Percentiles rank a stretch among this genome's conserved stretches.
These are phyloP conservation scores for Zaprionus vittiger DNA, from an alignment of 1,140 invertebrate species.

Conservation along the genomic window DNA sequence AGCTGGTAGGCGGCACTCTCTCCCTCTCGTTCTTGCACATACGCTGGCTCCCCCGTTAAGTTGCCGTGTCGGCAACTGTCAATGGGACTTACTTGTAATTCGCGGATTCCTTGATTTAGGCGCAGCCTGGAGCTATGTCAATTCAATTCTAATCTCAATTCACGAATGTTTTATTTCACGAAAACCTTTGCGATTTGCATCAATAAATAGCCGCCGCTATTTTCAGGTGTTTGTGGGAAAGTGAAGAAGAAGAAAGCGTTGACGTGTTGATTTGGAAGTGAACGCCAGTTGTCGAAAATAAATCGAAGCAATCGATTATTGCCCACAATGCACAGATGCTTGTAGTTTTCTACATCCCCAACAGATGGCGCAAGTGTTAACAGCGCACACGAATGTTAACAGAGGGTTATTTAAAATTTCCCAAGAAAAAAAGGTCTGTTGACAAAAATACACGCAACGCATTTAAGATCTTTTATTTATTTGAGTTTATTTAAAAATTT, in stretches of 20 bases:
- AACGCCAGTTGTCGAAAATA: conserved; percentile 38
- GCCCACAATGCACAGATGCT: conserved; percentile 7
- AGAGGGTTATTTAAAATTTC: not conserved
- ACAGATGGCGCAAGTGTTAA: conserved; percentile 34
- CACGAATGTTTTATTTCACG: conserved; percentile 39
- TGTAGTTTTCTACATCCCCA: too few species aligned
- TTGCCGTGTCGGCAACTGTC: not conserved
- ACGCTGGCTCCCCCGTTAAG: not conserved
- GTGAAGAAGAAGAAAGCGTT: conserved; percentile 67
- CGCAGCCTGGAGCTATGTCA: not conserved
- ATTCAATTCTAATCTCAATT: conserved; percentile 1
- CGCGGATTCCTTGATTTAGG: not conserved
- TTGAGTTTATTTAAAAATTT: too few species aligned
- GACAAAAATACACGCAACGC: not conserved
- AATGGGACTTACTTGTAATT: conserved; percentile 30
- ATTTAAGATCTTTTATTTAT: not conserved
- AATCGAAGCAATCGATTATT: conserved; percentile 19
- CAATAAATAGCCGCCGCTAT: conserved; percentile 39
- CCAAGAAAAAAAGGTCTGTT: not conserved
- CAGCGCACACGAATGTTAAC: conserved; percentile 8
- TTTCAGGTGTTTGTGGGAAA: conserved; percentile 48
- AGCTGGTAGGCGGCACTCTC: conserved; percentile 43
- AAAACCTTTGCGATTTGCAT: conserved; percentile 30
- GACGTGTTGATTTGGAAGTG: conserved; percentile 69
- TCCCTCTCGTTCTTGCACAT: not conserved